A percentile compares a stretch with the other conserved stretches of the same genome.
Evolutionary conservation across 2,113 vertebrate genomes (phyloP).

Genomic region (Apodemus sylvaticus): DNA sequence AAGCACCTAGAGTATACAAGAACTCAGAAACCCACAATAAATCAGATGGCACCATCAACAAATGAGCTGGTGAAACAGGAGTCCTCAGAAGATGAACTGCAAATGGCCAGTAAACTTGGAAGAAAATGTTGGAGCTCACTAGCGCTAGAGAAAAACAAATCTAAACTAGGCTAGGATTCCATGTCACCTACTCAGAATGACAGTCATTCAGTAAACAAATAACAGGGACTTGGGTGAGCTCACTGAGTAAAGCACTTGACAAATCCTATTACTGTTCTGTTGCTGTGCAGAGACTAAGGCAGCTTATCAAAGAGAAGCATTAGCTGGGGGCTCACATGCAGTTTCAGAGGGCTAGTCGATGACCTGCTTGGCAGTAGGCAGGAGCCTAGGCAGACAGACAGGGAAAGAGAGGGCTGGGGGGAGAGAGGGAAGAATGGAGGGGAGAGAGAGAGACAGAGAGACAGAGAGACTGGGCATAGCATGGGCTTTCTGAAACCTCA

Average conservation of each 20-base stretch:
- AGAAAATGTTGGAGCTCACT: too few relatives aligned
- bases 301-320: background rate
- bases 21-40: background rate
- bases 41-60: background rate
- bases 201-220: background rate
- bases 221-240: background rate
- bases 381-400: background rate
- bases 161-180: background rate
- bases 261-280: background rate
- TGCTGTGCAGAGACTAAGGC: background rate
- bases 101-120: background rate
- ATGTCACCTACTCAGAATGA: background rate
- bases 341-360: background rate
- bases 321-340: background rate
- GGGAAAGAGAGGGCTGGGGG: too few relatives aligned
- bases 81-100: background rate
- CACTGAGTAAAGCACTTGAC: too few relatives aligned
- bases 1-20: background rate
- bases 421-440: too few relatives aligned
- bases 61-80: background rate
- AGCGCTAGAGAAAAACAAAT: background rate
- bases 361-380: background rate
- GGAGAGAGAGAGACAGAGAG: background rate
- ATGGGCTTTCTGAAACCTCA: background rate
- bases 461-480: background rate